Base-by-base conservation (phyloP, 2,888 invertebrate species). In the Drosophila eohydei region DNA sequence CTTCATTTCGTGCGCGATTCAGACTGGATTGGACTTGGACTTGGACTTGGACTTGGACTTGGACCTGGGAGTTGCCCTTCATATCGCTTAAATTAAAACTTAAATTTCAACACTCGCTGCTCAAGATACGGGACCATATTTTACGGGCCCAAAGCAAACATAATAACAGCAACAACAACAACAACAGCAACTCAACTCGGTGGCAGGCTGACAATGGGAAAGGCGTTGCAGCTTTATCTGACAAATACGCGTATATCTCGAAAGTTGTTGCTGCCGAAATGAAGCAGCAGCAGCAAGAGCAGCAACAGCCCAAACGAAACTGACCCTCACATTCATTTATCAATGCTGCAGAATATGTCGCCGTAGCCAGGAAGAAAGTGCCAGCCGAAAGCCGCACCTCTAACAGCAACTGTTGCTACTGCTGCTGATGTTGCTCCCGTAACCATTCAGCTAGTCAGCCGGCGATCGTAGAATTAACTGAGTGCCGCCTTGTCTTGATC, bases 321-420 rank as follows among this genome's bases (percentile, higher is more conserved):
- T 84, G 84, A 84, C 89, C 84, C 89, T 89, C 89, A 83, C 89
- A 86, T 86, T 86, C 89, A 86, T 86, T 86, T 86, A 89, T 89
- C 86, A 86, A 88, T 79, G 83, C 78, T 63, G 60, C 55, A 55
- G 74, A 88, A 88, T 86, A 65, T 88, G 84, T 86, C 86, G 81
- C 83, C 72, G 65, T 57, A 52, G 74, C 72, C 64, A 74, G 59
- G 71, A 79, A 81, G 79, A 79, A 79, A 79, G 79, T 79, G 78
- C 65, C 67, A 61, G 65, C 44, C 44, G 56, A 56, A 41, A 34
- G 76, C 69, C 70, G 62, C 78, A 79, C 82, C 79, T 81, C 76
- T 63, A 68, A 77, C 60, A 54, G 26, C 55, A 56, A 32, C 30
- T 12, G 41, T 32, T 41, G 56, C 14, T 21, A 21, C 51, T 28